A percentile compares a stretch with the other conserved stretches of the same genome.
These are phyloP conservation scores for Luperina testacea DNA, from an alignment of 2,888 invertebrate species.

Conservation along the genomic window DNA sequence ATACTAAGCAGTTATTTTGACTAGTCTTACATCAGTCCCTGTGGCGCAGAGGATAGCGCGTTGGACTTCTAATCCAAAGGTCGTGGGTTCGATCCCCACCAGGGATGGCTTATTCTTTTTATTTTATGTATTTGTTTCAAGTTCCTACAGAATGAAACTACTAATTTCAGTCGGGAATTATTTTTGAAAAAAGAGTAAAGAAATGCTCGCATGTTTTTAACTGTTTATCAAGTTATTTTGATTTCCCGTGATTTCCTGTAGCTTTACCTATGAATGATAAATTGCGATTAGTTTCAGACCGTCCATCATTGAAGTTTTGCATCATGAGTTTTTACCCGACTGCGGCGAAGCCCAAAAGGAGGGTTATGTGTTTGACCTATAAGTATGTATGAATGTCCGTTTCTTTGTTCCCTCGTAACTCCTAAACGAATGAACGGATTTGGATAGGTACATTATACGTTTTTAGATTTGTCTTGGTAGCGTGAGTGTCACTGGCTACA, in stretches of 20 bases:
- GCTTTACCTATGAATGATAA: not conserved
- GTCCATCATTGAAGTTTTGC: not conserved
- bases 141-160: not conserved
- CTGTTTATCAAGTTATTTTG: not conserved
- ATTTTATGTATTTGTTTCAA: conserved; percentile 42
- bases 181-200: not conserved
- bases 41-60: conserved; percentile 97
- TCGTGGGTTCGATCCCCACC: conserved; percentile 96
- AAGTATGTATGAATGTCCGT: no score
- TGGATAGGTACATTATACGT: no score
- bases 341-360: no score
- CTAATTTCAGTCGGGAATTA: not conserved
- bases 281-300: not conserved
- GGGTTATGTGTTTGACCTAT: no score
- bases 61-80: conserved; percentile 97
- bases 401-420: no score
- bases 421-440: no score
- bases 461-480: no score
- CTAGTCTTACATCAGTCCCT: conserved; percentile 88
- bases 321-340: not conserved
- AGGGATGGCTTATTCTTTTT: conserved; percentile 90
- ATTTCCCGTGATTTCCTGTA: not conserved
- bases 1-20: conserved; percentile 71
- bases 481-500: no score
- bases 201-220: not conserved